Base-by-base conservation (phyloP, 92 coral and sea anemone genomes). In the Zoanthus gigantus region DNA sequence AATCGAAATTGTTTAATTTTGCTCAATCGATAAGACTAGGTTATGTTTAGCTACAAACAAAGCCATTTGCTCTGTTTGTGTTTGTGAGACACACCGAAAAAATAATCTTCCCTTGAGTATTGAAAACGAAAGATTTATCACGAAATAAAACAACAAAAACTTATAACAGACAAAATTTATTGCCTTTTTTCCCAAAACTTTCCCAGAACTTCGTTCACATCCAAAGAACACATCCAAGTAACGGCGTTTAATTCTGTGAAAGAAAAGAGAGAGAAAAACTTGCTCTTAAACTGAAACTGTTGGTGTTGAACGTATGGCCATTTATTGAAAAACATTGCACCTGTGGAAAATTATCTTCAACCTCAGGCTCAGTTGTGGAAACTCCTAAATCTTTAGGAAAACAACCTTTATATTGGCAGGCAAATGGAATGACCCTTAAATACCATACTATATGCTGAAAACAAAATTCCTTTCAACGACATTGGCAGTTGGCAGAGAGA, bases 1-100 rank as follows among this genome's bases (percentile, higher is more conserved):
- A 81, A 81, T 65, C 23, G 85, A 81, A 81, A 81, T 81, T 81
- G 85, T 81, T 81, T 81, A 81, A 81, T 81, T 81, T 81, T 68
- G 44, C 66, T 67, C 74, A 81, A 47, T 81, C 85, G 85, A 81
- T 66, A 65, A 57, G 85, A 65, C 76, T 47, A 66, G 60, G 85
- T 66, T 81, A 58, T 69, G 76, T 81, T 81, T 81, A 81, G 85
- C 75, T 75, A 65, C 85, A 81, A 81, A 81, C 85, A 81, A 81
- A 63, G 75, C 63, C 75, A 81, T 66, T 81, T 81, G 30, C 32
- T 81, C 29, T 45, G 47, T 81, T 79, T 60, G 83, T 63, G 53
- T 79, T 7, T 63, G 83, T 79, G 14, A 58, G 52, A 57, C 34
- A 34, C 12, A 9, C 28, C 71, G 15, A 60, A 63, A 42, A 65